phyloP scores from a whole-genome alignment of 2,113 vertebrate species.

The Eurystomus gularis region DNA sequence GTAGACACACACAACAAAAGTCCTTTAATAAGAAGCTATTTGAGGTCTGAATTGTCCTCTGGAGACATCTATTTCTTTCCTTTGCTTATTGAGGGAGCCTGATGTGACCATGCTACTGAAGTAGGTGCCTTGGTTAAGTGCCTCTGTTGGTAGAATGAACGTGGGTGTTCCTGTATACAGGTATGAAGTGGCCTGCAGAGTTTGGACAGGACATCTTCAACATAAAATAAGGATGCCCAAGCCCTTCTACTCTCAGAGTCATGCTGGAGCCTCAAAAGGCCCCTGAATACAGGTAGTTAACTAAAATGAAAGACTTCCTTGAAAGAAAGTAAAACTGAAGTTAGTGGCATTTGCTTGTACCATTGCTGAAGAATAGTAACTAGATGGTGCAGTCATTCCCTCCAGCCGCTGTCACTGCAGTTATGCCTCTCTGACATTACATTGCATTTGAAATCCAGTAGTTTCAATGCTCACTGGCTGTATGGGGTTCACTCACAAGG shows the following conservation, averaged over 20 bases:
- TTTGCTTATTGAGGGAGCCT: background rate
- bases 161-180: background rate
- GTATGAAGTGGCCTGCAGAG: background rate
- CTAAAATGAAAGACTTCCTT: background rate
- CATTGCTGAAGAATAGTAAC: background rate
- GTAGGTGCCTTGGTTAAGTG: background rate
- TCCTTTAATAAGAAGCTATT: background rate
- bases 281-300: background rate
- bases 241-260: background rate
- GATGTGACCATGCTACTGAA: background rate
- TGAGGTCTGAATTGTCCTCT: background rate
- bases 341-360: conserved; percentile 40
- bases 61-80: background rate
- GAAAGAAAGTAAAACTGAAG: conserved; percentile 35
- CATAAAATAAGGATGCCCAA: background rate
- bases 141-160: background rate
- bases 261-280: background rate
- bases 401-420: conserved; percentile 40
- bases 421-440: background rate
- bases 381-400: conserved; percentile 4
- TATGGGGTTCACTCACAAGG: background rate
- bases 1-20: background rate
- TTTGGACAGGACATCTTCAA: background rate
- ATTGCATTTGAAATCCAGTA: background rate
- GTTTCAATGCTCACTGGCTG: background rate